These are phyloP conservation scores for Calameuta filiformis DNA, from an alignment of 2,888 invertebrate genomes.

Conservation along the genomic window DNA sequence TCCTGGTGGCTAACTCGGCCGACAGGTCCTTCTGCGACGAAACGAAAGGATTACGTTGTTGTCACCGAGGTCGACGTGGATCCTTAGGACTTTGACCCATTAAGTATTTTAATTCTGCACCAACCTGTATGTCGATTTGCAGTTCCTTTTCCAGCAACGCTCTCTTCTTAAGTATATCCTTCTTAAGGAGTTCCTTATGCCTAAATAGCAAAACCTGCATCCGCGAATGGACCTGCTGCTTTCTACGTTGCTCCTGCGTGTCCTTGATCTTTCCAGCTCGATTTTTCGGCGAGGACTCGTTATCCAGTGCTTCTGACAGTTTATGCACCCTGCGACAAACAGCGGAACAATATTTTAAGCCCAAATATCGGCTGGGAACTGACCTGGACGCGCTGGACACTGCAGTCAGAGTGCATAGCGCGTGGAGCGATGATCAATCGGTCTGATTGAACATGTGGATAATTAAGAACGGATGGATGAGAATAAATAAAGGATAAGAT, in stretches of 20 bases:
- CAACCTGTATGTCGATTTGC: conserved; percentile 88
- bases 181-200: conserved; percentile 92
- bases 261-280: conserved; percentile 63
- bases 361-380: not conserved
- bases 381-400: not conserved
- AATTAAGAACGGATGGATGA: not conserved
- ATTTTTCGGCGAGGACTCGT: conserved; percentile 53
- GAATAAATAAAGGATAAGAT: not conserved
- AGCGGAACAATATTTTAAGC: not conserved
- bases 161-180: conserved; percentile 92
- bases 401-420: not conserved
- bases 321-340: conserved; percentile 44
- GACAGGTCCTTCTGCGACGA: conserved; percentile 77
- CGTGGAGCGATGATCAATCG: not conserved
- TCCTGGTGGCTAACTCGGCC: conserved; percentile 76
- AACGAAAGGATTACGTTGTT: not conserved
- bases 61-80: not conserved
- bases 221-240: conserved; percentile 69
- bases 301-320: conserved; percentile 47
- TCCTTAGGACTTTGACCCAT: not conserved
- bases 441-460: not conserved
- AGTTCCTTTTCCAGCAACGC: conserved; percentile 89
- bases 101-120: conserved; percentile 15
- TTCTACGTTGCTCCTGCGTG: conserved; percentile 68
- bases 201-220: conserved; percentile 83